A percentile compares a stretch with the other conserved stretches of the same genome.
phyloP scores from a whole-genome alignment of 2,113 vertebrate genomes.

The Catharus bicknelli region DNA sequence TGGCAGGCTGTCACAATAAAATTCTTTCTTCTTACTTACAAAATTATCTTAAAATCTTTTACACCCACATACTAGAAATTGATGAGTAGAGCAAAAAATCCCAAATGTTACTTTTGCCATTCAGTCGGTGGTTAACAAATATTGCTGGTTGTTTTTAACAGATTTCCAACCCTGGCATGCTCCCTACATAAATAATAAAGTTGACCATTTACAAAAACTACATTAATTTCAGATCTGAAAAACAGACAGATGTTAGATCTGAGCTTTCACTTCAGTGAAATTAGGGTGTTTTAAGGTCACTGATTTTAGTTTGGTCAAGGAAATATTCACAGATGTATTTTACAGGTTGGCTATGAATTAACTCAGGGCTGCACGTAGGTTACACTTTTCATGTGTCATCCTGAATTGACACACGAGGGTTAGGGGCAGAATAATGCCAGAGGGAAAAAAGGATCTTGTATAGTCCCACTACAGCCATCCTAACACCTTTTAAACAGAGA shows the following conservation, averaged over 20 bases:
- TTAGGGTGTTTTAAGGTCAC: not conserved
- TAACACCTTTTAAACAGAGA: not conserved
- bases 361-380: not conserved
- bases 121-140: not conserved
- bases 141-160: not conserved
- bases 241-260: not conserved
- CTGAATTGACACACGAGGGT: not conserved
- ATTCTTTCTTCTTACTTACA: not conserved
- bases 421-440: not conserved
- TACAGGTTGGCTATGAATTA: not conserved
- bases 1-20: not conserved
- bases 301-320: not conserved
- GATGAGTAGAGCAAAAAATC: not conserved
- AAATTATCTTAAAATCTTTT: not conserved
- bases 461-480: not conserved
- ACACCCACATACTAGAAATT: not conserved
- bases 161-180: not conserved
- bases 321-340: not conserved
- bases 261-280: not conserved
- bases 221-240: not conserved
- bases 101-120: not conserved
- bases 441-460: not conserved
- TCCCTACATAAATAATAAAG: not conserved
- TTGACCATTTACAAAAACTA: not conserved
- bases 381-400: not conserved